Conservation (phyloP, 2,888 invertebrate genomes). For the Acanthacorydalis orientalis region DNA sequence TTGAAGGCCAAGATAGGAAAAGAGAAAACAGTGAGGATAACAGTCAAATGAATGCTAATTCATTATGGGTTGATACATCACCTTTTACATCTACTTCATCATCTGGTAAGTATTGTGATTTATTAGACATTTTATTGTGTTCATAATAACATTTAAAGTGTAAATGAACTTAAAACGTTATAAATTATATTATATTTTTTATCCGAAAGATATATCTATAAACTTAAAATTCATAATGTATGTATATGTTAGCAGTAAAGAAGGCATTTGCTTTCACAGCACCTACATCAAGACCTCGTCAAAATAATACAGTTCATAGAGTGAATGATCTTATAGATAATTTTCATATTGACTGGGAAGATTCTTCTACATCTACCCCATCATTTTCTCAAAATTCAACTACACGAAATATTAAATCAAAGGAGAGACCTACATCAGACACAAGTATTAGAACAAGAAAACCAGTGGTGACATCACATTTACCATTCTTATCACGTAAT, state of each 20-base stretch:
- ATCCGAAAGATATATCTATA: no score
- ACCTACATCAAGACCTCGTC: neutral
- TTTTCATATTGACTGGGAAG: neutral
- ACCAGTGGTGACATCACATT: neutral
- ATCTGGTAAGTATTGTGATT: neutral
- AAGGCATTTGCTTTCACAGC: neutral
- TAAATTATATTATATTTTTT: no score
- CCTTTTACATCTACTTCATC: neutral
- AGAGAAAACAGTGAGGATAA: conserved; percentile 13
- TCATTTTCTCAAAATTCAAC: neutral
- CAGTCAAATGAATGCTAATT: conserved; percentile 1
- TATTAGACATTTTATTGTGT: neutral
- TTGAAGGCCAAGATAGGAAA: conserved; percentile 28
- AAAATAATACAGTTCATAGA: neutral
- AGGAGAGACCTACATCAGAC: conserved; percentile 1
- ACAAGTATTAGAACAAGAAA: neutral
- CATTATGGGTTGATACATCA: conserved; percentile 2
- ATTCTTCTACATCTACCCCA: neutral
- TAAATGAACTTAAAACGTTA: no score
- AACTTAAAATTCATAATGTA: no score
- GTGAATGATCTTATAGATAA: conserved; percentile 2
- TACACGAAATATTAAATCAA: neutral
- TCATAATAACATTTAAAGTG: no score
- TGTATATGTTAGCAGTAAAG: no score
- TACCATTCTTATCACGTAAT: neutral